phyloP scores from a whole-genome alignment of 2,888 invertebrate species.

The Rhagonycha lutea region DNA sequence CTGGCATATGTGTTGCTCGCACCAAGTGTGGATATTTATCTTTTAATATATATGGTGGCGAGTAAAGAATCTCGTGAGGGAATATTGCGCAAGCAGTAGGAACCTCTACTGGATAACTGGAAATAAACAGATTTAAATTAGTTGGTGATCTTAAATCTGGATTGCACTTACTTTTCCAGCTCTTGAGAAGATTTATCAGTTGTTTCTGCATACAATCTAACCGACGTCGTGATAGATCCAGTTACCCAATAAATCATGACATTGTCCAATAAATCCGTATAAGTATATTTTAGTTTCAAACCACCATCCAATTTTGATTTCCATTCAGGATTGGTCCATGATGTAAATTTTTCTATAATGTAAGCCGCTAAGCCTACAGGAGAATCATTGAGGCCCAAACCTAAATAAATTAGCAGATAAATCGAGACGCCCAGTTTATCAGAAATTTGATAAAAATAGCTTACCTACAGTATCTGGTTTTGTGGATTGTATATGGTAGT shows the following conservation, averaged over 20 bases:
- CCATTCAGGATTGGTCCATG: constrained; percentile 65
- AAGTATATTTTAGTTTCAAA: constrained; percentile 62
- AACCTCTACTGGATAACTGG: constrained; percentile 66
- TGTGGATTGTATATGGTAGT: constrained; percentile 80
- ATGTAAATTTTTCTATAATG: constrained; percentile 82
- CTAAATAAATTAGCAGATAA: constrained; percentile 48
- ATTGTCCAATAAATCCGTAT: constrained; percentile 74
- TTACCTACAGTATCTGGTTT: constrained; percentile 88
- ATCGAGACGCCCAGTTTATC: not conserved
- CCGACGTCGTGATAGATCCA: constrained; percentile 69
- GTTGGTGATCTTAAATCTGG: not conserved
- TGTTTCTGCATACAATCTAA: constrained; percentile 70
- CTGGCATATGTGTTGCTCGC: constrained; percentile 61
- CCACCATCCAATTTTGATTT: constrained; percentile 63
- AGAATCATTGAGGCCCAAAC: constrained; percentile 68
- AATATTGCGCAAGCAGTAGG: constrained; percentile 76
- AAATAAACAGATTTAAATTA: constrained; percentile 38
- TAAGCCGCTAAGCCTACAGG: constrained; percentile 85
- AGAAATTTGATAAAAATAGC: not conserved
- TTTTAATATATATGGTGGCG: constrained; percentile 63
- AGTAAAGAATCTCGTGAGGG: constrained; percentile 67
- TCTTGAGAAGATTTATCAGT: constrained; percentile 45
- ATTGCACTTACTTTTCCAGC: not conserved
- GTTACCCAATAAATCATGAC: constrained; percentile 79
- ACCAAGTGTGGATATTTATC: constrained; percentile 55